A percentile compares a stretch with the other conserved stretches of the same genome.
Evolutionary conservation across 2,888 invertebrate species (phyloP).

Genomic region (Meghimatium bilineatum): DNA sequence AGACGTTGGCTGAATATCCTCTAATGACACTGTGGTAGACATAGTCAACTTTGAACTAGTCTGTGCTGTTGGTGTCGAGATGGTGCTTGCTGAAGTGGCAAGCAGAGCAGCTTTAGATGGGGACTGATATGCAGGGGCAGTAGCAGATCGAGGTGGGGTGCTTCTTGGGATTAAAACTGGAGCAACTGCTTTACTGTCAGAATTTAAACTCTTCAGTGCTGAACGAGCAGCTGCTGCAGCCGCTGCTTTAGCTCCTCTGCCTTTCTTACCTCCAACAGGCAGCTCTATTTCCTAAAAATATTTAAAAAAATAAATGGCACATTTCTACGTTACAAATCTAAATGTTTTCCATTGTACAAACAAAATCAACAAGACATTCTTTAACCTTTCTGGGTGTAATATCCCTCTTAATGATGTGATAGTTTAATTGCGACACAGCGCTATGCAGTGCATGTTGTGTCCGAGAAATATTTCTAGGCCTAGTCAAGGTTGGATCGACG

Average conservation of each 20-base stretch:
- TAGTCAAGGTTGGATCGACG: too few species aligned
- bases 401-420: too few species aligned
- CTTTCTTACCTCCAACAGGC: slow-evolving; percentile 68
- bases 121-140: slow-evolving; percentile 56
- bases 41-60: slow-evolving; percentile 47
- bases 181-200: slow-evolving; percentile 33
- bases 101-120: slow-evolving; percentile 56
- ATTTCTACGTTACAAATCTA: too few species aligned
- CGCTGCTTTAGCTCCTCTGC: slow-evolving; percentile 47
- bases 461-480: too few species aligned
- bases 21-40: slow-evolving; percentile 38
- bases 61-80: slow-evolving; percentile 50
- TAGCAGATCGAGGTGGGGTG: slow-evolving; percentile 54
- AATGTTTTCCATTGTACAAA: too few species aligned
- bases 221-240: slow-evolving; percentile 44
- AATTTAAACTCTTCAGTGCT: slow-evolving; percentile 36
- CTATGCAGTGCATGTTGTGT: too few species aligned
- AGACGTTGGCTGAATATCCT: slow-evolving; percentile 39
- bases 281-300: slow-evolving; percentile 74
- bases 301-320: too few species aligned
- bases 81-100: slow-evolving; percentile 34
- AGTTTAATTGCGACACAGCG: too few species aligned
- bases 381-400: too few species aligned
- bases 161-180: slow-evolving; percentile 46
- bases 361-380: too few species aligned